Conservation (phyloP, 1,140 invertebrate genomes). For the Euglossa dilemma region DNA sequence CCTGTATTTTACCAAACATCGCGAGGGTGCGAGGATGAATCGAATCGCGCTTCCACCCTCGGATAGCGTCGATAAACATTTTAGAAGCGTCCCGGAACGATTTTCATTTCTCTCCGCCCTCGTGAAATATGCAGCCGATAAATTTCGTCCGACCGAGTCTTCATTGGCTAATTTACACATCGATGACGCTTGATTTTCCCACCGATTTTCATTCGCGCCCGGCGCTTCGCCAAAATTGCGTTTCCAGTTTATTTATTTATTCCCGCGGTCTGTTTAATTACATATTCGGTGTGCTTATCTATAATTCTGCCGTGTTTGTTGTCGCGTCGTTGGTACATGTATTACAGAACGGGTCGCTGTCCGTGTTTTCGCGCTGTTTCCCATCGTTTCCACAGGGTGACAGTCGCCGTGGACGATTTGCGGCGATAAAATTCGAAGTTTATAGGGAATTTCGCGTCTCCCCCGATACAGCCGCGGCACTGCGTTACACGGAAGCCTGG, state of each 20-base stretch:
- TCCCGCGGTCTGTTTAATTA: background rate
- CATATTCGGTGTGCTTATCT: background rate
- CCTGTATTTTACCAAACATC: slow-evolving; percentile 20
- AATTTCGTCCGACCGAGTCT: background rate
- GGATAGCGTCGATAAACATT: slow-evolving; percentile 13
- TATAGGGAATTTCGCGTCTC: slow-evolving; percentile 36
- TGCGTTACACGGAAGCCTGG: background rate
- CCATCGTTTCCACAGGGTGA: slow-evolving; percentile 13
- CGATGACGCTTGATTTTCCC: background rate
- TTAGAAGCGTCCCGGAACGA: too few species aligned
- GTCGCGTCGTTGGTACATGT: background rate
- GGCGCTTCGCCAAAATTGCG: background rate
- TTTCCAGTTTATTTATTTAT: background rate
- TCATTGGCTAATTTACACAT: background rate
- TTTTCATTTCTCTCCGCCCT: background rate
- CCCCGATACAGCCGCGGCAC: background rate
- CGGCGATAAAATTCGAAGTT: slow-evolving; percentile 36
- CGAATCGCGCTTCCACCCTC: background rate
- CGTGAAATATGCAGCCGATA: background rate
- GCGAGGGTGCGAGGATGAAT: background rate
- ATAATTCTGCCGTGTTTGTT: background rate
- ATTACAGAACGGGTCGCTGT: background rate
- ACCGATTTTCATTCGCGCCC: background rate
- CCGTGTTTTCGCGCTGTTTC: background rate
- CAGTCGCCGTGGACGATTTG: slow-evolving; percentile 28